Percentiles rank a stretch among this genome's conserved stretches.
Conservation (phyloP, 2,113 vertebrate species). For the Rhizomys pruinosus region DNA sequence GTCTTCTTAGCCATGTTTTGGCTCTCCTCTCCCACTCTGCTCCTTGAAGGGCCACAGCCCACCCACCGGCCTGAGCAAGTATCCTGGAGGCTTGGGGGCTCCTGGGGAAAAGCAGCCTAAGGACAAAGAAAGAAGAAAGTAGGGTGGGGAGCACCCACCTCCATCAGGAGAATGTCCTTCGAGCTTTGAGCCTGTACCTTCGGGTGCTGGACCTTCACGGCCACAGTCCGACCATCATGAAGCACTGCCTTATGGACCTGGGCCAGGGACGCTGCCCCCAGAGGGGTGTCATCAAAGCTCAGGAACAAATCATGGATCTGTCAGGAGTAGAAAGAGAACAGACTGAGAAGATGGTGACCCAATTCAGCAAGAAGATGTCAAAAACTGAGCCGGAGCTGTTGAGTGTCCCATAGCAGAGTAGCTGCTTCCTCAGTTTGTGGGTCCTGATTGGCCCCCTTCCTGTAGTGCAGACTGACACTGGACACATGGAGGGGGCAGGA, state of each 20-base stretch:
- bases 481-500: neutral
- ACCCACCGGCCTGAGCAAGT: neutral
- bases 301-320: conserved; percentile 94
- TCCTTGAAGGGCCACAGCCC: neutral
- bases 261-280: conserved; percentile 96
- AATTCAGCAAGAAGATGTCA: neutral
- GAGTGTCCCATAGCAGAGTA: neutral
- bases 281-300: conserved; percentile 93
- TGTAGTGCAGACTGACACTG: neutral
- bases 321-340: conserved; percentile 65
- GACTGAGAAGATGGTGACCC: neutral
- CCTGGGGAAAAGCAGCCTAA: neutral
- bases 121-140: neutral
- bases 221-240: conserved; percentile 94
- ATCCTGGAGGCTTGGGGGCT: neutral
- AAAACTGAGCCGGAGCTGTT: neutral
- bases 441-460: neutral
- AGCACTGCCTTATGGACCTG: conserved; percentile 98
- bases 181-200: conserved; percentile 95
- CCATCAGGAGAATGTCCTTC: conserved; percentile 96
- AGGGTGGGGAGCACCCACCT: conserved; percentile 87
- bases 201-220: conserved; percentile 98
- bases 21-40: neutral
- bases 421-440: neutral
- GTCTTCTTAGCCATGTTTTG: neutral